A percentile compares a stretch with the other conserved stretches of the same genome.
Conservation (phyloP, 1,140 invertebrate genomes). For the Ridgeia piscesae region DNA sequence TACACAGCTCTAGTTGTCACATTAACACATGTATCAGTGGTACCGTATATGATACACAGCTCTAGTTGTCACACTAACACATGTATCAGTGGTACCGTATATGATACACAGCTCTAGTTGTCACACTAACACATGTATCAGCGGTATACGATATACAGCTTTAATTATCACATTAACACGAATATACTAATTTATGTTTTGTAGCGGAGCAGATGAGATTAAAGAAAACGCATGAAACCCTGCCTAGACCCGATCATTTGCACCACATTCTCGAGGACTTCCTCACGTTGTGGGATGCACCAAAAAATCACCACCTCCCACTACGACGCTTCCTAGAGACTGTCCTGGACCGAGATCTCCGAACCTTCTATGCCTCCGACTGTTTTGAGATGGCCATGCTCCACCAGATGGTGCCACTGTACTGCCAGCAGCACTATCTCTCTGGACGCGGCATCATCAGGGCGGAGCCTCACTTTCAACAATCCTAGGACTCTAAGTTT, state of each 20-base stretch:
- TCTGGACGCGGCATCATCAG: background rate
- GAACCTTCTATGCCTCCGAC: constrained; percentile 50
- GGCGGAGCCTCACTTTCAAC: background rate
- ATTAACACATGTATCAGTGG: too few species aligned
- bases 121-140: background rate
- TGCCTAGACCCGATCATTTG: constrained; percentile 53
- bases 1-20: too few species aligned
- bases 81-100: too few species aligned
- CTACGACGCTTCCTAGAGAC: constrained; percentile 57
- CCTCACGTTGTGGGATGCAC: constrained; percentile 57
- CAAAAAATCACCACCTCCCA: constrained; percentile 54
- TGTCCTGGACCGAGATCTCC: constrained; percentile 30
- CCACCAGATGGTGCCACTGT: constrained; percentile 37
- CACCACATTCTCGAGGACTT: constrained; percentile 63
- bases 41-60: too few species aligned
- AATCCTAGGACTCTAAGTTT: background rate
- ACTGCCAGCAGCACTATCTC: constrained; percentile 38
- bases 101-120: too few species aligned
- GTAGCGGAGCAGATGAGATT: constrained; percentile 51
- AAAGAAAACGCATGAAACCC: constrained; percentile 19
- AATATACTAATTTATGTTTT: constrained; percentile 26
- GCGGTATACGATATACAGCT: too few species aligned
- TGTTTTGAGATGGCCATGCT: constrained; percentile 55
- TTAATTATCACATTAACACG: background rate
- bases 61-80: too few species aligned